A percentile compares a stretch with the other conserved stretches of the same genome.
phyloP scores from a whole-genome alignment of 2,888 invertebrate species.

The Ochropleura plecta region DNA sequence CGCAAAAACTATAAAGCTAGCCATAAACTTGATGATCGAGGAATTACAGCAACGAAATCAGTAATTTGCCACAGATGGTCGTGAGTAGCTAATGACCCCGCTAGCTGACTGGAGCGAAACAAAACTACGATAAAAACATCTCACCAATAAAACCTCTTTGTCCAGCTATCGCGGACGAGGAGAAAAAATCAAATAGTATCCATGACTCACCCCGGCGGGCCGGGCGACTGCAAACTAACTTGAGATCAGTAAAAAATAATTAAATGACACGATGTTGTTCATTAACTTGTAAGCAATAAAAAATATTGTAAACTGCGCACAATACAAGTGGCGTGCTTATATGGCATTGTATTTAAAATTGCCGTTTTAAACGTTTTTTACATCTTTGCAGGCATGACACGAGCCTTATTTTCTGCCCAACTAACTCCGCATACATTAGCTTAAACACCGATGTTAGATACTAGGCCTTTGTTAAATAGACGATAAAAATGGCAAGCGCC shows the following conservation, averaged over 20 bases:
- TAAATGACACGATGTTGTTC: conserved; percentile 53
- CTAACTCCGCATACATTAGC: conserved; percentile 36
- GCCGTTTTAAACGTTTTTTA: conserved; percentile 50
- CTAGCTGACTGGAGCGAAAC: conserved; percentile 74
- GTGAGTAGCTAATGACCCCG: conserved; percentile 71
- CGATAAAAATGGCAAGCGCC: conserved; percentile 39
- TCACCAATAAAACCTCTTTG: conserved; percentile 64
- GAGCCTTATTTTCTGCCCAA: conserved; percentile 48
- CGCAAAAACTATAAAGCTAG: conserved; percentile 55
- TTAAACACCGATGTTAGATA: conserved; percentile 39
- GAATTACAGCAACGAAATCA: conserved; percentile 61
- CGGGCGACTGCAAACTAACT: conserved; percentile 64
- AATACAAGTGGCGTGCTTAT: conserved; percentile 57
- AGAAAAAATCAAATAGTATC: conserved; percentile 69
- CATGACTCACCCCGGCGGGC: conserved; percentile 72
- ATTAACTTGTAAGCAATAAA: conserved; percentile 56
- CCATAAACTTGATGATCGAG: conserved; percentile 62
- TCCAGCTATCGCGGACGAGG: conserved; percentile 49
- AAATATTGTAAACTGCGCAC: conserved; percentile 45
- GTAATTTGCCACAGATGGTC: conserved; percentile 67
- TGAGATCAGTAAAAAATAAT: conserved; percentile 66
- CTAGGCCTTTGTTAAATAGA: conserved; percentile 34
- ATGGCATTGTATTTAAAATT: conserved; percentile 60
- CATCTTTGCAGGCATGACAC: conserved; percentile 11
- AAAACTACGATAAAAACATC: conserved; percentile 75